Base-by-base conservation (phyloP, 2,797 vertebrate species). In the Macropodus opercularis region DNA sequence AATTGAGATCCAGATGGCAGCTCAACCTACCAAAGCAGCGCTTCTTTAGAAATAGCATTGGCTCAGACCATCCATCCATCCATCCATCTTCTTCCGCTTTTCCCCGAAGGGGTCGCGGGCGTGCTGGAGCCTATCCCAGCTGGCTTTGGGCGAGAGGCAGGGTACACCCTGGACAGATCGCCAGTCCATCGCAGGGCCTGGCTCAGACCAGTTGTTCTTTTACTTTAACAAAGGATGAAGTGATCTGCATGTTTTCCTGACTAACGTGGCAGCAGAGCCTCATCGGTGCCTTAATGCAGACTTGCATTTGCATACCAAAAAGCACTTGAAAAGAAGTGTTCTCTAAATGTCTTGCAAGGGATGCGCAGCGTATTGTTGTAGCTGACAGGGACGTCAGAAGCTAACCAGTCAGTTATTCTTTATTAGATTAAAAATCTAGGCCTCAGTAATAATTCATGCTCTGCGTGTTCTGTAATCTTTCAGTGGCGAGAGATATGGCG, bases 331-430 rank as follows among this genome's bases (percentile, higher is more conserved):
- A 84, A 48, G 41, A 63, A 61, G 10, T 17, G 23, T 57, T 80
- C 34, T 40, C 61, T 79, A 82, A 84, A 82, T 79, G 80, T 79
- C 70, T 77, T 69, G 63, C 51, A 70, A 55, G 50, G 63, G 72
- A 71, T 19, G 52, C 49, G 42, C 49, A 50, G 68, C 61, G 15
- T 69, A 78, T 85, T 84, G 77, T 88, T 83, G 41, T 15, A 36
- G 49, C 49, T 78, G 63, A 80, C 68, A 70, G 63, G 58, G 52
- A 64, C 77, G 85, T 89, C 76, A 79, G 73, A 65, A 57, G 54
- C 58, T 62, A 63, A 57, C 69, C 1, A 2, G 66, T 90, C 62
- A 83, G 84, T 85, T 83, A 89, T 89, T 88, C 47, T 87, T 79
- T 8, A 55, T 85, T 79, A 66, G 60, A 88, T 85, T 68, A 83